These are phyloP conservation scores for Phaetusa simplex DNA, from an alignment of 2,113 vertebrate genomes.

Conservation along the genomic window DNA sequence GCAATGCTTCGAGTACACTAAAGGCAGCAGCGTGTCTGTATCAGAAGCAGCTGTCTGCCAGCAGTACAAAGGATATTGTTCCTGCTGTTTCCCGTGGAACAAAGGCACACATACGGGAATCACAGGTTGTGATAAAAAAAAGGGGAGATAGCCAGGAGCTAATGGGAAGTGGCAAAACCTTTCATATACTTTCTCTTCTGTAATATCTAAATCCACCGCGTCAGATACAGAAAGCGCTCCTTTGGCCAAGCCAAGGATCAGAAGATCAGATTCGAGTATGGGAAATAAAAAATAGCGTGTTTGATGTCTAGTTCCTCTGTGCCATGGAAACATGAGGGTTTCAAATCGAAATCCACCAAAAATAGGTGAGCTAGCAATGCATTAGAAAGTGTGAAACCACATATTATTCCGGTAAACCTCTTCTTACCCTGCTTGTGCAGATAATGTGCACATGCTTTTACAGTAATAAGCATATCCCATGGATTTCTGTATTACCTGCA, in stretches of 20 bases:
- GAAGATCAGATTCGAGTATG: neutral
- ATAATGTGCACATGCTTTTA: constrained; percentile 22
- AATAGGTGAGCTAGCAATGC: neutral
- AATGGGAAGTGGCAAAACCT: neutral
- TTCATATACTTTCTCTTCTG: neutral
- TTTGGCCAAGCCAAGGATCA: neutral
- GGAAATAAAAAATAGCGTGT: neutral
- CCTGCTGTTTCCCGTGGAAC: neutral
- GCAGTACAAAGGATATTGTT: constrained; percentile 24
- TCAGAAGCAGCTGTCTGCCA: constrained; percentile 14
- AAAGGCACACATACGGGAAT: neutral
- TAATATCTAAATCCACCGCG: neutral
- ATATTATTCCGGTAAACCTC: constrained; percentile 5
- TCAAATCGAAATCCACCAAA: neutral
- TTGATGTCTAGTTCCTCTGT: neutral
- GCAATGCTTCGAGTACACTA: neutral
- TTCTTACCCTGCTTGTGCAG: constrained; percentile 18
- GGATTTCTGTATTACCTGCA: constrained; percentile 52
- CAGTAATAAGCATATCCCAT: constrained; percentile 47
- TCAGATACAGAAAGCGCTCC: neutral
- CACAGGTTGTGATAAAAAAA: neutral
- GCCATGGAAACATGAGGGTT: neutral
- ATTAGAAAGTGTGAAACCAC: constrained; percentile 11
- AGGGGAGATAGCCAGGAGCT: neutral
- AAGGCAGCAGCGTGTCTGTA: neutral